Evolutionary conservation across 2,888 invertebrate genomes (phyloP).

Genomic region (Terebella lapidaria): DNA sequence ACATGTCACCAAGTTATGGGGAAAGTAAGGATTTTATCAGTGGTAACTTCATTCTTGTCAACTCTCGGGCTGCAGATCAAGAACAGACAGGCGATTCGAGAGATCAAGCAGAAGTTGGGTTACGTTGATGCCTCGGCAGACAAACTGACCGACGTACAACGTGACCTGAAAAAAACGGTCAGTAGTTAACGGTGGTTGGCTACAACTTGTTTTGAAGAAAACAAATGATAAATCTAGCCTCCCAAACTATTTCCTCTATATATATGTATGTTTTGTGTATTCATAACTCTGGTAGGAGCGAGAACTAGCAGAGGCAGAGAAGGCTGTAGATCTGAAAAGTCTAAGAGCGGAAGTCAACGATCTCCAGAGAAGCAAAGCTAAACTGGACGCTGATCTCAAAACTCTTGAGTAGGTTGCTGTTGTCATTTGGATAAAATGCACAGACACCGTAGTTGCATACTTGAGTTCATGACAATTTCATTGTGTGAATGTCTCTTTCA

Average conservation of each 20-base stretch:
- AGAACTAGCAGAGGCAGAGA: constrained; percentile 35
- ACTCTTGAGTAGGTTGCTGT: constrained; percentile 42
- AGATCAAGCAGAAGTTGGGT: constrained; percentile 38
- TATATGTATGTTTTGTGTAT: background rate
- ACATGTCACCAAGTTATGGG: too few relatives aligned
- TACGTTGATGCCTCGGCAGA: constrained; percentile 42
- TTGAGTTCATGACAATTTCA: background rate
- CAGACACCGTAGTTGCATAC: background rate
- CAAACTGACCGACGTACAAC: constrained; percentile 35
- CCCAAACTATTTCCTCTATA: too few relatives aligned
- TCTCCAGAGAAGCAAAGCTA: constrained; percentile 34
- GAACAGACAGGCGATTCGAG: constrained; percentile 36
- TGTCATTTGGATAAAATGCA: background rate
- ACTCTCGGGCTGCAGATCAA: too few relatives aligned
- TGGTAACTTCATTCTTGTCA: too few relatives aligned
- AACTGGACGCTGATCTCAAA: constrained; percentile 34
- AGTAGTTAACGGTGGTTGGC: too few relatives aligned
- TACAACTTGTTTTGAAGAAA: too few relatives aligned
- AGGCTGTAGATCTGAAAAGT: constrained; percentile 34
- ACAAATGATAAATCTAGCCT: too few relatives aligned
- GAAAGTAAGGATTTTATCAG: too few relatives aligned
- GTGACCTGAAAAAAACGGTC: constrained; percentile 41
- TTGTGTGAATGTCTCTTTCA: background rate
- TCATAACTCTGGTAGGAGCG: constrained; percentile 30
- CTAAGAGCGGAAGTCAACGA: constrained; percentile 52